These are phyloP conservation scores for Hemichromis elongatus DNA, from an alignment of 2,113 vertebrate genomes.

Conservation along the genomic window DNA sequence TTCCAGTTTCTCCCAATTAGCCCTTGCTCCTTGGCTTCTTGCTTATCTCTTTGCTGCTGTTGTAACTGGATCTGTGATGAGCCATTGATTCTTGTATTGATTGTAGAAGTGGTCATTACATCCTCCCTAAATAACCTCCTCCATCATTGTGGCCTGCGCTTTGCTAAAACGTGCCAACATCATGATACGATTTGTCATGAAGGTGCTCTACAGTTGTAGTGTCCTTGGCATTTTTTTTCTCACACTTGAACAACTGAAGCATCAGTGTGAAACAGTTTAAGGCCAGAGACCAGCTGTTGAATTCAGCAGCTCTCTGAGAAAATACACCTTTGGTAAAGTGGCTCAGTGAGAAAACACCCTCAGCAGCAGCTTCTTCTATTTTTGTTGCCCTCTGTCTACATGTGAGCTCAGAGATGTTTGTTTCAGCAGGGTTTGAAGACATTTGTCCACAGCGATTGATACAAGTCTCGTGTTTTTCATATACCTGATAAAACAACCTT, in stretches of 20 bases:
- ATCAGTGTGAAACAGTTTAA: background rate
- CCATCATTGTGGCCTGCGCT: background rate
- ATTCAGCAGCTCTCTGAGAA: slow-evolving; percentile 51
- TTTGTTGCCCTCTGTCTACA: background rate
- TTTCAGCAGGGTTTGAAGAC: background rate
- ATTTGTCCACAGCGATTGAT: background rate
- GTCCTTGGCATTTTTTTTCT: background rate
- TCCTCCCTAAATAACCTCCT: background rate
- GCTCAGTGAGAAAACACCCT: background rate
- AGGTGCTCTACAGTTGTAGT: background rate
- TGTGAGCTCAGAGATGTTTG: background rate
- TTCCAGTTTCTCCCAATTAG: background rate
- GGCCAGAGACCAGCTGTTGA: slow-evolving; percentile 34
- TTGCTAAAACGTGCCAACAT: background rate
- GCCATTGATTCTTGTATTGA: slow-evolving; percentile 23
- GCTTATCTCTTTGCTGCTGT: background rate
- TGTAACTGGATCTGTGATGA: background rate
- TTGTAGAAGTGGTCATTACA: background rate
- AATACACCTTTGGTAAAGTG: background rate
- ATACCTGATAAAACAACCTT: background rate
- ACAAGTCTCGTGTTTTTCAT: background rate
- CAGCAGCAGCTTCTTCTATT: background rate
- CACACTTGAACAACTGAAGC: background rate
- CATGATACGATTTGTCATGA: background rate
- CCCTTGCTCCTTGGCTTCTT: background rate